Base-by-base conservation (phyloP, 2,113 vertebrate genomes). In the Syrrhaptes paradoxus region DNA sequence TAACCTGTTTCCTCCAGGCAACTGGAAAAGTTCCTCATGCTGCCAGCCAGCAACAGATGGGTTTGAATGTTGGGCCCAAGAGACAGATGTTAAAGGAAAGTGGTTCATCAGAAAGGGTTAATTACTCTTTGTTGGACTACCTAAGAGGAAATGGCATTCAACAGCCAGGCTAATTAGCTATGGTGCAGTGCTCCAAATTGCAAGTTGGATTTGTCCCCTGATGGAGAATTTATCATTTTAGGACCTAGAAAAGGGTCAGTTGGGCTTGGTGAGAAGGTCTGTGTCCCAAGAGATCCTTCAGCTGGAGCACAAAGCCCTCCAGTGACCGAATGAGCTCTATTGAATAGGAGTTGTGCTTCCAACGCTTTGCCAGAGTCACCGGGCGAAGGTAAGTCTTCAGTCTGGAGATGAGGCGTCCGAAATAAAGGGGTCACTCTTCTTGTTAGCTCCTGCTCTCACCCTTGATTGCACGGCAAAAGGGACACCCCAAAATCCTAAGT, bases 291-390 rank as follows among this genome's bases (percentile, higher is more conserved):
- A 43, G n/a, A 62, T 29, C 11, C 13, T 52, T 31, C 76, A 29
- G 31, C 55, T 62, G 66, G 48, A 74, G 55, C 43, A 63, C 31
- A 49, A 48, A 54, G n/a, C 24, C 61, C 43, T 85, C 63, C 45
- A n/a, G 72, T 38, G 84, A 11, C 24, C 51, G 31, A 18, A 52
- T 29, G 3, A 24, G 9, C n/a, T 36, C 45, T n/a, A 12, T 9
- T 22, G 36, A 22, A 5, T 11, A 21, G 49, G 21, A 77, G 22
- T 1, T 7, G 19, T 36, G 38, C 19, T 55, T 52, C 62, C 58
- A 36, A 45, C 0, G 0, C 61, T 34, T 43, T 59, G 0, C 8
- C 5, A 45, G n/a, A 34, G 34, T 48, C 66, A 9, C 46, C 10
- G 55, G 51, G 38, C 43, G n/a, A 12, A 67, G 34, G 28, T 22